Evolutionary conservation across 2,888 invertebrate species (phyloP).

Genomic region (Drosophila yooni): DNA sequence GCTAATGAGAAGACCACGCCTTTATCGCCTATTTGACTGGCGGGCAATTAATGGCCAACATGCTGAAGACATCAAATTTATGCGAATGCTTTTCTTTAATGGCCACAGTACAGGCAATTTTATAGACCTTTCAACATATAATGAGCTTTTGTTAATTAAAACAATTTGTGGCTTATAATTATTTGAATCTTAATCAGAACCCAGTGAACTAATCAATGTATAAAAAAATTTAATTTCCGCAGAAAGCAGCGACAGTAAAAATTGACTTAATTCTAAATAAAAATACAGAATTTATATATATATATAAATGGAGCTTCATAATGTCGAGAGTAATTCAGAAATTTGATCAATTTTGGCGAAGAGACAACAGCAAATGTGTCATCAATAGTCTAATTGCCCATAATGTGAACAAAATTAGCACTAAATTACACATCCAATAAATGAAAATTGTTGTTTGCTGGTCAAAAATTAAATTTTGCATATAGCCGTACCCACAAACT

Average conservation of each 20-base stretch:
- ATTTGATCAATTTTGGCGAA: neutral
- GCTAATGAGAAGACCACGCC: constrained; percentile 46
- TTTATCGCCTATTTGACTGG: constrained; percentile 23
- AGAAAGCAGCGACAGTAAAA: neutral
- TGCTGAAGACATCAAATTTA: constrained; percentile 26
- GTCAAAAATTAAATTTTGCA: constrained; percentile 68
- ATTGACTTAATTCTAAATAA: constrained; percentile 67
- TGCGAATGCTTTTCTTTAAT: constrained; percentile 27
- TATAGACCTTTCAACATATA: constrained; percentile 44
- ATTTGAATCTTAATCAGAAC: constrained; percentile 67
- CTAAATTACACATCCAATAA: constrained; percentile 68
- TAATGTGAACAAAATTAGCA: constrained; percentile 75
- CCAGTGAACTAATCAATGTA: constrained; percentile 72
- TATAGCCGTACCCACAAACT: constrained; percentile 39
- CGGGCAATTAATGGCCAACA: constrained; percentile 33
- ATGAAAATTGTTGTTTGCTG: constrained; percentile 48
- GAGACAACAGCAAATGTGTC: constrained; percentile 66
- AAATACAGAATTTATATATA: constrained; percentile 5
- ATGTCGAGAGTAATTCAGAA: neutral
- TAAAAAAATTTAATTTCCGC: constrained; percentile 62
- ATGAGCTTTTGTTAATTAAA: constrained; percentile 57
- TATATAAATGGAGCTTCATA: too few relatives aligned
- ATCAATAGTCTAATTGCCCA: constrained; percentile 79
- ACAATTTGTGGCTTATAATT: constrained; percentile 49
- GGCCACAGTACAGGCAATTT: constrained; percentile 15